These are phyloP conservation scores for Nomada ferruginata DNA, from an alignment of 2,888 invertebrate species.

Conservation along the genomic window DNA sequence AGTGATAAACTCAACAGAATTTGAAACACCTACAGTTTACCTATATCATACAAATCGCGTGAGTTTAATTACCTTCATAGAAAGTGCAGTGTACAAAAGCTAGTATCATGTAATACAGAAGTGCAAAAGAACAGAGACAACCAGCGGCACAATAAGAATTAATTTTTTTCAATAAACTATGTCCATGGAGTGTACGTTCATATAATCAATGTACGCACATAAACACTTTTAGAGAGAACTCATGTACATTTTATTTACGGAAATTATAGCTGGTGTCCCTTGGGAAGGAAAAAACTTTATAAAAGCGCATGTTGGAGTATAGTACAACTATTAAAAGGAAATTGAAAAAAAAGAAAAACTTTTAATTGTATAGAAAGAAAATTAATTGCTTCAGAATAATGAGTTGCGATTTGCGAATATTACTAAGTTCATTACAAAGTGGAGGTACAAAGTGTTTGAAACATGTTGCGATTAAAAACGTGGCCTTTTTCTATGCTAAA, in stretches of 20 bases:
- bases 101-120: not conserved
- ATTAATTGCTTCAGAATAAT: not conserved
- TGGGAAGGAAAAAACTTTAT: too few species aligned
- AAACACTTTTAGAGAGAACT: not conserved
- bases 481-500: too few species aligned
- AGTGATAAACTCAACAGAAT: constrained; percentile 10
- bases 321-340: not conserved
- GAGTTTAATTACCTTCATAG: constrained; percentile 66
- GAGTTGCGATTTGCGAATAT: too few species aligned
- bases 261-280: not conserved
- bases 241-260: not conserved
- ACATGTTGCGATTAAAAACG: too few species aligned
- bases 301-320: too few species aligned
- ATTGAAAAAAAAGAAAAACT: not conserved
- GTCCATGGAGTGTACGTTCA: constrained; percentile 20
- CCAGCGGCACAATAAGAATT: constrained; percentile 25
- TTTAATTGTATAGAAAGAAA: not conserved
- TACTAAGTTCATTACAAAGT: too few species aligned
- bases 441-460: too few species aligned
- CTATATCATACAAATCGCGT: constrained; percentile 10
- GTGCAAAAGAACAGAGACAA: constrained; percentile 24
- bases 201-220: constrained; percentile 34
- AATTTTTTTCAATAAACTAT: constrained; percentile 11
- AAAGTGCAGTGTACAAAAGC: constrained; percentile 44
- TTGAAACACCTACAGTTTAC: not conserved